These are phyloP conservation scores for Chloropsis cyanopogon DNA, from an alignment of 2,113 vertebrate species.

Conservation along the genomic window DNA sequence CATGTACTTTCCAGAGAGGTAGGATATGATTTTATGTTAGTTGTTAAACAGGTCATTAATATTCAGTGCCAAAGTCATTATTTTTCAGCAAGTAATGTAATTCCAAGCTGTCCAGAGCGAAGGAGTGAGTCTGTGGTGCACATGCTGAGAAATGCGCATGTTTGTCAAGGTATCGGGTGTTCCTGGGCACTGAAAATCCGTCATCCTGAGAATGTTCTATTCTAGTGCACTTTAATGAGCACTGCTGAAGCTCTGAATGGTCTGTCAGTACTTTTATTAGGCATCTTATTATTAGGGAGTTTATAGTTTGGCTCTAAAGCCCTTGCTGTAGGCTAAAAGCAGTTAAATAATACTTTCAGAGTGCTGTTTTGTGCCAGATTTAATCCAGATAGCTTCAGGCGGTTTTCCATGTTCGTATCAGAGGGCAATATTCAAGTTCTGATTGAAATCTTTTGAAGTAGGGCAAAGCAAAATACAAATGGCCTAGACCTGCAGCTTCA, in stretches of 20 bases:
- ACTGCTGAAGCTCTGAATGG: not conserved
- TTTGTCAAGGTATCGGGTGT: not conserved
- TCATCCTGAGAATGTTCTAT: conserved; percentile 5
- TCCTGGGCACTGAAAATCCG: not conserved
- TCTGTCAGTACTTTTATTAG: conserved; percentile 52
- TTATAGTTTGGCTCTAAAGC: conserved; percentile 46
- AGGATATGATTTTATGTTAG: conserved; percentile 9
- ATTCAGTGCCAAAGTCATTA: not conserved
- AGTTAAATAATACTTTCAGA: conserved; percentile 55
- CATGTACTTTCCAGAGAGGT: not conserved
- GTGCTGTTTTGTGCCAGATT: conserved; percentile 20
- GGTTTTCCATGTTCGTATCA: not conserved
- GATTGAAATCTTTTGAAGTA: conserved; percentile 5
- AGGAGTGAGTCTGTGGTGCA: not conserved
- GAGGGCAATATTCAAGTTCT: conserved; percentile 10
- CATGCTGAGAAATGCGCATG: not conserved
- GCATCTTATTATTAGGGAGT: conserved; percentile 43
- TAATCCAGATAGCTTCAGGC: conserved; percentile 20
- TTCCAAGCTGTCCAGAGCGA: not conserved
- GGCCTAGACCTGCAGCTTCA: not conserved
- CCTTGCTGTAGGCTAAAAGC: conserved; percentile 47
- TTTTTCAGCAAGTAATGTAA: conserved; percentile 1
- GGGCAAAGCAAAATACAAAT: not conserved
- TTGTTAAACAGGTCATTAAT: conserved; percentile 48
- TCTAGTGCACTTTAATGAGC: conserved; percentile 41